Conservation (phyloP, 2,888 invertebrate genomes). For the Sphinx pinastri region DNA sequence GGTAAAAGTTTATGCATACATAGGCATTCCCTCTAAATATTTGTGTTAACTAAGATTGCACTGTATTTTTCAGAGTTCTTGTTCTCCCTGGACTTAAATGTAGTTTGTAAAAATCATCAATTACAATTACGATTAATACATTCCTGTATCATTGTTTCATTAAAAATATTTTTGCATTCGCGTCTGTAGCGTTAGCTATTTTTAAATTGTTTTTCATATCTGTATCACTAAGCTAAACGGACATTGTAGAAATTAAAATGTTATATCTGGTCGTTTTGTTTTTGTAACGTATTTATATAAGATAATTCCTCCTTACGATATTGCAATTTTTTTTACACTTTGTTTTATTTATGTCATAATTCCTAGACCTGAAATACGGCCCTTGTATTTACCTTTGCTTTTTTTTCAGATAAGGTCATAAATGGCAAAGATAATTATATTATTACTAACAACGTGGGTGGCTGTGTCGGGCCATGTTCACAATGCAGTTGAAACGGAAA, state of each 20-base stretch:
- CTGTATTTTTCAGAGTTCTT: too few species aligned
- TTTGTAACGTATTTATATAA: too few species aligned
- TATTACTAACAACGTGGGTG: conserved; percentile 42
- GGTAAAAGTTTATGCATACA: neutral
- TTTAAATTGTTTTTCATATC: neutral
- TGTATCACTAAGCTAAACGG: too few species aligned
- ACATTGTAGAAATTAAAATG: too few species aligned
- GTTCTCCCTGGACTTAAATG: too few species aligned
- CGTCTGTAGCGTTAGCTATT: neutral
- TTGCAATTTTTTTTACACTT: neutral
- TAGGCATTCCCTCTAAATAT: neutral
- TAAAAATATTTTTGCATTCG: neutral
- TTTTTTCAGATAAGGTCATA: conserved; percentile 42
- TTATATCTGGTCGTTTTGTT: too few species aligned
- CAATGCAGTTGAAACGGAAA: conserved; percentile 88
- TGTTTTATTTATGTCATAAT: neutral
- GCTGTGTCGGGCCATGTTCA: conserved; percentile 55
- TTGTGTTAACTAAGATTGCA: neutral
- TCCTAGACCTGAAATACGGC: neutral
- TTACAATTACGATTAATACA: neutral
- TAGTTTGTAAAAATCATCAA: too few species aligned
- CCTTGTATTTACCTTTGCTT: conserved; percentile 6
- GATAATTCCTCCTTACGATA: too few species aligned
- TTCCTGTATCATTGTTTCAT: neutral
- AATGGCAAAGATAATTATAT: conserved; percentile 39